Base-by-base conservation (phyloP, 1,140 invertebrate species). In the Babylonia areolata region DNA sequence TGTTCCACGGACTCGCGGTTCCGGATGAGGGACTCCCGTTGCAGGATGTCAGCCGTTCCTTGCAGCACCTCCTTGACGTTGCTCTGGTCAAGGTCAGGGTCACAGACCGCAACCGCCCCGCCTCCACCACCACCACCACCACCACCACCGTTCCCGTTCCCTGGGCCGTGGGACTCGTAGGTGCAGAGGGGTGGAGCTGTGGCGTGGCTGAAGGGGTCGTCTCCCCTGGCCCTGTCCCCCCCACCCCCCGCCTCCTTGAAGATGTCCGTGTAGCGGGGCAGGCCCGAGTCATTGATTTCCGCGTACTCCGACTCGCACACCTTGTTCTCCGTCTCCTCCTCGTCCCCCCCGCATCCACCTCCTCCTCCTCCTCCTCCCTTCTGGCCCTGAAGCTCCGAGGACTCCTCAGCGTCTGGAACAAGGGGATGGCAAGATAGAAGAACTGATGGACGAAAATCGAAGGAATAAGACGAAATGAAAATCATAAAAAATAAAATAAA, bases 241-340 rank as follows among this genome's bases (percentile, higher is more conserved):
- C 40, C 42, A 40, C n/a, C 78, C 20, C 37, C 79, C 6, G 83
- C 69, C 64, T 81, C 82, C 71, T 88, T 86, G 77, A 89, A 89
- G 46, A 89, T 82, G 69, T 89, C 88, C 11, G 88, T 87, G 71
- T 89, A 89, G 35, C 88, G 73, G 58, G 88, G 88, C 71, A 87
- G 58, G 35, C 73, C 58, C 20, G 81, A 46, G 84, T 89, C 87
- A 33, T 73, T 78, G 28, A 89, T 89, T 33, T 89, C 88, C 3
- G 87, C 88, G 75, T 89, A 89, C 51, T 83, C 87, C 1, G 87
- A 83, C 46, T 89, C 88, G 39, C 77, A 54, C 33, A 82, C 77
- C 78, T 85, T 88, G 46, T 85, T 54, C 6, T 82, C 86, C 11
- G 69, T 73, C 31, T 88, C 87, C 51, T 85, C 85, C 9, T 80